A percentile compares a stretch with the other conserved stretches of the same genome.
phyloP scores from a whole-genome alignment of 2,113 vertebrate genomes.

The Plectropomus leopardus region DNA sequence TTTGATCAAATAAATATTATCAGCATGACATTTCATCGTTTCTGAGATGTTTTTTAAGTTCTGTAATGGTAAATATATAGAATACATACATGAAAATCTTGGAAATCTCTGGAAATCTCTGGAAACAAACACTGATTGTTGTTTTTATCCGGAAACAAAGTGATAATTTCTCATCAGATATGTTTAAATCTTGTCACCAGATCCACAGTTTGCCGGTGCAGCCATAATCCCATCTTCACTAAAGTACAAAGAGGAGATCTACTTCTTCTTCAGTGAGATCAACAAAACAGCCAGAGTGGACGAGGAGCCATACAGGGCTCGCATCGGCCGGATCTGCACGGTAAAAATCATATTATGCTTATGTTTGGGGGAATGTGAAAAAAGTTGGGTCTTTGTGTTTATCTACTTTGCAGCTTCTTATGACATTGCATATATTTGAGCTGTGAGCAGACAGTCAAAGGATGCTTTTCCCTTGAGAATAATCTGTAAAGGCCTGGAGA shows the following conservation, averaged over 20 bases:
- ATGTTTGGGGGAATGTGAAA: background rate
- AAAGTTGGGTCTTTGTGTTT: background rate
- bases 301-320: constrained; percentile 84
- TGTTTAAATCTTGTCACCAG: constrained; percentile 60
- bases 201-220: constrained; percentile 86
- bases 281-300: constrained; percentile 84
- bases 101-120: too few relatives aligned
- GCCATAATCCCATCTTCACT: constrained; percentile 78
- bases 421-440: background rate
- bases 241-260: constrained; percentile 85
- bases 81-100: too few relatives aligned
- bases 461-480: too few relatives aligned
- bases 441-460: background rate
- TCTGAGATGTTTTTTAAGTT: too few relatives aligned
- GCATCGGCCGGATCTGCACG: constrained; percentile 87
- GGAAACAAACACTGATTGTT: too few relatives aligned
- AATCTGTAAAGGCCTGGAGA: background rate
- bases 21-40: too few relatives aligned
- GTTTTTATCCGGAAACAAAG: background rate
- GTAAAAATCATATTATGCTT: constrained; percentile 49
- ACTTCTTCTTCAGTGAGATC: constrained; percentile 89
- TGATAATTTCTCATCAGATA: background rate
- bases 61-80: too few relatives aligned
- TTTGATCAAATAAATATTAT: too few relatives aligned
- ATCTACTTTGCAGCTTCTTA: background rate